A percentile compares a stretch with the other conserved stretches of the same genome.
phyloP scores from a whole-genome alignment of 2,113 vertebrate genomes.

The Tragelaphus imberbis region DNA sequence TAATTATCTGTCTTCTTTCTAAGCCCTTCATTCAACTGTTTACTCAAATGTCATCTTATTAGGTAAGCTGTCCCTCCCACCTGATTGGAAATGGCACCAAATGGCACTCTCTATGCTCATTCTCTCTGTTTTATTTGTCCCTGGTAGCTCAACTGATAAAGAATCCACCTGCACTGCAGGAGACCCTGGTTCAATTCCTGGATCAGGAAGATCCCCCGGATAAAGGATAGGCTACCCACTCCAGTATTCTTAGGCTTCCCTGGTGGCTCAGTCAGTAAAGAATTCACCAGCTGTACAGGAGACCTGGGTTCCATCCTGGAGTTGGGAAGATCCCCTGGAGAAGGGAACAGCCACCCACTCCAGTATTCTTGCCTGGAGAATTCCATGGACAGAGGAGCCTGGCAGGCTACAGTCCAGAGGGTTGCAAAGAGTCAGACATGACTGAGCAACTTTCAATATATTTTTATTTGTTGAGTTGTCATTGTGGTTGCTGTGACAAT shows the following conservation, averaged over 20 bases:
- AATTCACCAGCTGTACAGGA: not conserved
- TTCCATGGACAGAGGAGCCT: not conserved
- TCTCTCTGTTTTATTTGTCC: not conserved
- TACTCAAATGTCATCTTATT: not conserved
- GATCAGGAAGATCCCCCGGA: not conserved
- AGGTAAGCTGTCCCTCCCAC: not conserved
- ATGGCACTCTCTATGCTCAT: not conserved
- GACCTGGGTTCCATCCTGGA: not conserved
- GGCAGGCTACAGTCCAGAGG: not conserved
- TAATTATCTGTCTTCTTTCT: not conserved
- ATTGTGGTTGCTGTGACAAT: not conserved
- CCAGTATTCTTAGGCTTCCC: not conserved
- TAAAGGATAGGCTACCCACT: not conserved
- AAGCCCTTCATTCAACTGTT: not conserved
- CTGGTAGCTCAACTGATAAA: not conserved
- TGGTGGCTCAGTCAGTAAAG: not conserved
- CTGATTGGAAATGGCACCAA: not conserved
- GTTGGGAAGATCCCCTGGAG: not conserved
- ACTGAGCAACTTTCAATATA: not conserved
- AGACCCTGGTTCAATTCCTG: not conserved
- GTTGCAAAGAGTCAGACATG: fast-evolving
- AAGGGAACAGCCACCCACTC: not conserved
- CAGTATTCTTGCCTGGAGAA: not conserved
- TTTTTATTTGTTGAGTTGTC: not conserved
- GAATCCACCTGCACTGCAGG: not conserved